Evolutionary conservation across 2,797 vertebrate species (phyloP).

Genomic region (Oreochromis grahami): DNA sequence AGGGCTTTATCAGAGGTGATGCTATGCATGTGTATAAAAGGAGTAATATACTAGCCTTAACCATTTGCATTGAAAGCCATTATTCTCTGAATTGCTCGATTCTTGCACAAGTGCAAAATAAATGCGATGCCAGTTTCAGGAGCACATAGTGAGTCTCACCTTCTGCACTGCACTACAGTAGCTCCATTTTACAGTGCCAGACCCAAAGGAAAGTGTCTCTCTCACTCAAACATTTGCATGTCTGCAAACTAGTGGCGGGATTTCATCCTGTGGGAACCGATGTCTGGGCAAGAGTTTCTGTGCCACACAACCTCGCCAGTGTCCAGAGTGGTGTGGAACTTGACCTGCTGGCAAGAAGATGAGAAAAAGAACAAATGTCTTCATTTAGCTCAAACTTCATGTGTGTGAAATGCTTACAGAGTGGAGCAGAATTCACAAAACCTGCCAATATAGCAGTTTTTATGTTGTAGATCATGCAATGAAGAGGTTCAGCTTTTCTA

Average conservation of each 20-base stretch:
- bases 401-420: background rate
- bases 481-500: background rate
- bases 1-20: background rate
- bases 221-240: constrained; percentile 52
- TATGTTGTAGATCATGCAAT: background rate
- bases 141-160: constrained; percentile 4
- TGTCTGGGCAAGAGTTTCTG: constrained; percentile 60
- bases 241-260: constrained; percentile 43
- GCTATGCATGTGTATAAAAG: background rate
- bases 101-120: background rate
- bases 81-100: background rate
- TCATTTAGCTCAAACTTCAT: constrained; percentile 26
- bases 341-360: constrained; percentile 29
- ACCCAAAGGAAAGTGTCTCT: constrained; percentile 51
- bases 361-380: constrained; percentile 32
- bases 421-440: background rate
- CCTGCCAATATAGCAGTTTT: background rate
- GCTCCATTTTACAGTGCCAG: constrained; percentile 54
- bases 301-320: constrained; percentile 58
- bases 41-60: background rate
- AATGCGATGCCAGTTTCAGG: constrained; percentile 9
- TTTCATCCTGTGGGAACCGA: constrained; percentile 48
- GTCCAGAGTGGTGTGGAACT: constrained; percentile 36
- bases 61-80: background rate
- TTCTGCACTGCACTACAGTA: constrained; percentile 35